A percentile compares a stretch with the other conserved stretches of the same genome.
Conservation (phyloP, 2,113 vertebrate genomes). For the Solenodon paradoxus region DNA sequence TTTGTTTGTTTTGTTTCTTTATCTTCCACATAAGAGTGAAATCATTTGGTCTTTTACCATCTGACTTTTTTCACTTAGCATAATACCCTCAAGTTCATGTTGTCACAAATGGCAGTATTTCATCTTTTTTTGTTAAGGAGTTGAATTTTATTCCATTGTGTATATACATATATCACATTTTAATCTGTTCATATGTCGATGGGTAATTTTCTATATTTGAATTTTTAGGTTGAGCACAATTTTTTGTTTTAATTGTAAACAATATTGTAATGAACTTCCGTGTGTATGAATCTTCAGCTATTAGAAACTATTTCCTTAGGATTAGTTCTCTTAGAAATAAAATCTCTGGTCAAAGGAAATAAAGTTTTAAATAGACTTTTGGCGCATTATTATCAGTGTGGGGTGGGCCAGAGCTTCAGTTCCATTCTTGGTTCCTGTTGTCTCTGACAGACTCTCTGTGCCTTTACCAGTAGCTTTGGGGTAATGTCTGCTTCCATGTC, state of each 20-base stretch:
- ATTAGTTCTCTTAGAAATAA: neutral
- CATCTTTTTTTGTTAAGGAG: neutral
- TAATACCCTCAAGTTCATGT: neutral
- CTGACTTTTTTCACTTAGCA: neutral
- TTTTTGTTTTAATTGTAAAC: neutral
- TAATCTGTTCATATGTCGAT: too few relatives aligned
- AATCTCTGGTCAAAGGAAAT: neutral
- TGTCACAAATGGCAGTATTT: neutral
- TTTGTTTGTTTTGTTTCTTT: neutral
- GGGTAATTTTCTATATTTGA: neutral
- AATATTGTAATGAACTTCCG: neutral
- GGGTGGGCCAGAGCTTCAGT: neutral
- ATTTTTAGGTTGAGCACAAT: neutral
- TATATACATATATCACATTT: too few relatives aligned
- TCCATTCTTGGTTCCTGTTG: neutral
- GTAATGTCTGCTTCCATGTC: neutral
- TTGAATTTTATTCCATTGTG: too few relatives aligned
- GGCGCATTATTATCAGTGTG: neutral
- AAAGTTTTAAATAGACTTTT: neutral
- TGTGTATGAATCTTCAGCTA: neutral
- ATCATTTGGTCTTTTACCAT: neutral
- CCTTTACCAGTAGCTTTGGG: neutral
- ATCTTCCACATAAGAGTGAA: neutral
- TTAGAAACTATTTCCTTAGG: neutral
- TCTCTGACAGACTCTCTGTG: neutral